These are phyloP conservation scores for Laterallus jamaicensis DNA, from an alignment of 2,113 vertebrate genomes.

Conservation along the genomic window DNA sequence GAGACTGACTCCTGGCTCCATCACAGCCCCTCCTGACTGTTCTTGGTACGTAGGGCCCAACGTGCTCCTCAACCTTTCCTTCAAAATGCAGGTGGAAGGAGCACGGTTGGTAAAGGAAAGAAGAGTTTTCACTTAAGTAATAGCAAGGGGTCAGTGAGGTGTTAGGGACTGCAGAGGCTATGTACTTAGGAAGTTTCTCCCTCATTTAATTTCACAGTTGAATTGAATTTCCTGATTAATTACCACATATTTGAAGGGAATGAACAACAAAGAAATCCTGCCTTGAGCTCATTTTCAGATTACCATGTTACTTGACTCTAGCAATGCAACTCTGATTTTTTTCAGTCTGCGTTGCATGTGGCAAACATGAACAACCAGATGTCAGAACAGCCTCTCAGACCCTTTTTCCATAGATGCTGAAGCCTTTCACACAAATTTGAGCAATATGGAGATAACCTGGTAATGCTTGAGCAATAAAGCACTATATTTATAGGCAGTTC, in stretches of 20 bases:
- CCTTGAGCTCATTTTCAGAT: not conserved
- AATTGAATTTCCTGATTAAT: not conserved
- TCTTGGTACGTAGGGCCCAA: not conserved
- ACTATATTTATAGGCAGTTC: not conserved
- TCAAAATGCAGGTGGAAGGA: not conserved
- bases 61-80: not conserved
- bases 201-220: not conserved
- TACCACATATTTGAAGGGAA: not conserved
- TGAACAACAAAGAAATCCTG: not conserved
- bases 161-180: not conserved
- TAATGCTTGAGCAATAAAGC: not conserved
- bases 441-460: not conserved
- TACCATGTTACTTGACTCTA: not conserved
- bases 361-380: not conserved
- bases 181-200: not conserved
- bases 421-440: not conserved
- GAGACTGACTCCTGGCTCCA: not conserved
- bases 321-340: not conserved
- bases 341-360: accelerated
- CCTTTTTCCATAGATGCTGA: not conserved
- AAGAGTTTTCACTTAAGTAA: not conserved
- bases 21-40: not conserved
- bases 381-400: not conserved
- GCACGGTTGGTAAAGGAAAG: not conserved
- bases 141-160: not conserved